Evolutionary conservation across 2,888 invertebrate genomes (phyloP), one percentile per base, ranked within the genome.

Genomic region (Drosophila histrio): DNA sequence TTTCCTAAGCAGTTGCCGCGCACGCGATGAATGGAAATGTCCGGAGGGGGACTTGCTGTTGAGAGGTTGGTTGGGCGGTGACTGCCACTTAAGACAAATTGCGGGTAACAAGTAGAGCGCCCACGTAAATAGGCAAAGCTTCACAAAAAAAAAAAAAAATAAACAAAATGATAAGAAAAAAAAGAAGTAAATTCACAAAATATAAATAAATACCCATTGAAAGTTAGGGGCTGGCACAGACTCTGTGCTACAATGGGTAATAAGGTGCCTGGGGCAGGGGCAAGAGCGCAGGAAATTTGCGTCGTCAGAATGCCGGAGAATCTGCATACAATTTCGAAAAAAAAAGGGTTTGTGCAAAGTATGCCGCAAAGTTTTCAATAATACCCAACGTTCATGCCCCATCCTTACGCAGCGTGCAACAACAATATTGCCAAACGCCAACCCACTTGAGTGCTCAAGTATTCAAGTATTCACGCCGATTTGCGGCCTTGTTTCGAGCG

Each of bases 1-100:
- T 81, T 72, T 66, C 52, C 67, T 79, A 75, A 70, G 70, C 79
- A 72, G 73, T 58, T 60, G 44, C 32, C 49, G 52, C 57, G 63
- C 74, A 75, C 75, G 77, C 79, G 74, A 77, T 75, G 65, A 77
- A 77, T 68, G 68, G 38, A 79, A 66, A 66, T 66, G 66, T 56
- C 66, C 60, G 7, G 36, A 26, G 26, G 66, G 57, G 61, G 69
- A 38, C 2, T 34, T 57, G 72, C 66, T 64, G 67, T 38, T 71
- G 61, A 64, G 65, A 65, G 53, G 28, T 30, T 53, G 24, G 13
- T 36, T 53, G 64, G 75, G 77, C 65, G 71, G 34, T 47, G 75
- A 66, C 71, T 80, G 84, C 87, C 89, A 89, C 89, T 90, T 89
- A 89, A 88, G 87, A 87, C 89, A 90, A 90, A 90, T 90, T 89